These are phyloP conservation scores for Numenius arquata DNA, from an alignment of 2,113 vertebrate species.

Conservation along the genomic window DNA sequence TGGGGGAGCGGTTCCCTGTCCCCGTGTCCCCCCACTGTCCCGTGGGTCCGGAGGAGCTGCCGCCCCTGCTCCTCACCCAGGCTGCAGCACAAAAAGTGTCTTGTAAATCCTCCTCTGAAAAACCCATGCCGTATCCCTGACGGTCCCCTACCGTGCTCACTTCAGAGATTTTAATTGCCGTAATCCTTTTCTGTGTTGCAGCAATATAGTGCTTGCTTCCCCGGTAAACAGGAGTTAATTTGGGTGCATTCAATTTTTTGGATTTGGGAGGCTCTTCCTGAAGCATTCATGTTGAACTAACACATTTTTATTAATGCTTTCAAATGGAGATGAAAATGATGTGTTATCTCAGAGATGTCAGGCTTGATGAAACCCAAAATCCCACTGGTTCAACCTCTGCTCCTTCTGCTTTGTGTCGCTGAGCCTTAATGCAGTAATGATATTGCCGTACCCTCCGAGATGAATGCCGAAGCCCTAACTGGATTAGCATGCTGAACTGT, in stretches of 20 bases:
- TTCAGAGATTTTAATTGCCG: not conserved
- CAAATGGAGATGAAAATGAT: conserved; percentile 13
- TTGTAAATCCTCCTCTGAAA: not conserved
- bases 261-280: not conserved
- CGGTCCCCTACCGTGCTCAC: fast-evolving
- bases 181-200: not conserved
- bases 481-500: not conserved
- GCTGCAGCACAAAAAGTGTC: not conserved
- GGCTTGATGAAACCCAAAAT: not conserved
- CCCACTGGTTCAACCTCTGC: not conserved
- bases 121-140: not conserved
- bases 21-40: fast-evolving
- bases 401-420: not conserved
- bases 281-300: conserved; percentile 1
- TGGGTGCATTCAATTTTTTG: not conserved
- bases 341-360: not conserved
- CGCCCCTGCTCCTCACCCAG: not conserved
- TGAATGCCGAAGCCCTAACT: not conserved
- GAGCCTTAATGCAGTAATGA: not conserved
- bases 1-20: not conserved
- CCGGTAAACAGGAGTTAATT: not conserved
- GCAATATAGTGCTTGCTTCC: not conserved
- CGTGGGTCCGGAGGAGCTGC: not conserved
- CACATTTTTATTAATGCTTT: not conserved
- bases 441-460: not conserved